A percentile compares a stretch with the other conserved stretches of the same genome.
Conservation (phyloP, 2,888 invertebrate genomes). For the Epistrophe grossulariae region DNA sequence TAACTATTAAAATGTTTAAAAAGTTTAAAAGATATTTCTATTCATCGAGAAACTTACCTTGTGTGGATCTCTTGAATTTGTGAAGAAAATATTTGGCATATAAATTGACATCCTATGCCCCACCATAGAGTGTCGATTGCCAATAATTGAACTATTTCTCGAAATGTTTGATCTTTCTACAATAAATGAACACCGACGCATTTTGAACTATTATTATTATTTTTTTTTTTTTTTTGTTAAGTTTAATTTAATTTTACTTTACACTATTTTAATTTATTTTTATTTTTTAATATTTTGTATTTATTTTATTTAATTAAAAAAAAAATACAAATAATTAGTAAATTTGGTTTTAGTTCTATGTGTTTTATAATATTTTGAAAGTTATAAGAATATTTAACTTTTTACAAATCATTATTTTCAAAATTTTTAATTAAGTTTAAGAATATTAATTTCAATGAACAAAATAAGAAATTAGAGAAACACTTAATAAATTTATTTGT, state of each 20-base stretch:
- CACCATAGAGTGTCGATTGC: slow-evolving; percentile 84
- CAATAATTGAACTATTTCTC: slow-evolving; percentile 63
- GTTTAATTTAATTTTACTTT: no score
- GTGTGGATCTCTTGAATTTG: slow-evolving; percentile 85
- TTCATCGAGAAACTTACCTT: slow-evolving; percentile 84
- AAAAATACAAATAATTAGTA: no score
- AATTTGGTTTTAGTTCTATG: no score
- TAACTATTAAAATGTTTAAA: no score
- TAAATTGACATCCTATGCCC: slow-evolving; percentile 88
- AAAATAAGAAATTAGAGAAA: neutral
- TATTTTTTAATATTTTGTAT: no score
- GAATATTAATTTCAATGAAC: neutral
- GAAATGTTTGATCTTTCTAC: slow-evolving; percentile 54
- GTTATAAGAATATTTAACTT: no score
- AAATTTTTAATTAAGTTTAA: neutral
- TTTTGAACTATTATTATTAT: slow-evolving; percentile 22
- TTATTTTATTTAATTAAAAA: no score
- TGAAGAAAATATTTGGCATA: slow-evolving; percentile 84
- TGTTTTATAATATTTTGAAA: no score
- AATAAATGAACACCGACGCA: slow-evolving; percentile 65
- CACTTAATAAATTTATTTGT: neutral
- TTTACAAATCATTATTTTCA: no score
- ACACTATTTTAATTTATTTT: no score
- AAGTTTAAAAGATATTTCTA: no score
- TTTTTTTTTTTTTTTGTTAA: no score